Evolutionary conservation across 2,113 vertebrate species (phyloP), one percentile per base, ranked within the genome.

Genomic region (Lepisosteus oculatus): DNA sequence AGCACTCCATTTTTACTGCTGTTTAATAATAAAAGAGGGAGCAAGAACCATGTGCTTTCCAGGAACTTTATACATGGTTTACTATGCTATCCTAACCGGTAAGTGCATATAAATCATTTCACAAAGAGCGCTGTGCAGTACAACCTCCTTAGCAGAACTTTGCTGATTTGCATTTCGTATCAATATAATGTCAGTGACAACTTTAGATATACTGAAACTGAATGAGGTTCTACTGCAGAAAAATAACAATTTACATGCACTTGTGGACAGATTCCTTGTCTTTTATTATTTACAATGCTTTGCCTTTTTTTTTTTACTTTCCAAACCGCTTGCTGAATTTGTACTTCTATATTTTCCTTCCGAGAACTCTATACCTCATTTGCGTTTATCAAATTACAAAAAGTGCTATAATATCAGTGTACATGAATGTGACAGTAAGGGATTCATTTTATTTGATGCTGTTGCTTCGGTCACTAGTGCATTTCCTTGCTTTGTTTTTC

Each of bases 351-450:
- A 61, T 84, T 81, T 45, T 63, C n/a, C 2, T 62, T 78, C 71
- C 70, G 72, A 80, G 80, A 85, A 77, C 84, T 85, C 82, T 77
- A 70, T 77, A 57, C 80, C 77, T 73, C 47, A 74, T 78, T 56
- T 55, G 63, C 67, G 41, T 76, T 12, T 41, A 73, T 79, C 72
- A 86, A 85, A 86, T 85, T 79, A 78, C 67, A 72, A 72, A 83
- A 84, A 90, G 82, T 87, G 83, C 84, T 86, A 87, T 84, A 88
- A 78, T 3, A 73, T 79, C 78, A 84, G 87, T 81, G 74, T 80
- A 73, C 88, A 89, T 92, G 90, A 90, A 92, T 90, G 90, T 90
- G 85, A 85, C 82, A 89, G 86, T 83, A 87, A 89, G 83, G 80
- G 67, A 79, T 51, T 51, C 47, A 51, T 51, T 51, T 51, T 51